Evolutionary conservation across 2,113 vertebrate species (phyloP), one percentile per base, ranked within the genome.

Genomic region (Crocuta crocuta): DNA sequence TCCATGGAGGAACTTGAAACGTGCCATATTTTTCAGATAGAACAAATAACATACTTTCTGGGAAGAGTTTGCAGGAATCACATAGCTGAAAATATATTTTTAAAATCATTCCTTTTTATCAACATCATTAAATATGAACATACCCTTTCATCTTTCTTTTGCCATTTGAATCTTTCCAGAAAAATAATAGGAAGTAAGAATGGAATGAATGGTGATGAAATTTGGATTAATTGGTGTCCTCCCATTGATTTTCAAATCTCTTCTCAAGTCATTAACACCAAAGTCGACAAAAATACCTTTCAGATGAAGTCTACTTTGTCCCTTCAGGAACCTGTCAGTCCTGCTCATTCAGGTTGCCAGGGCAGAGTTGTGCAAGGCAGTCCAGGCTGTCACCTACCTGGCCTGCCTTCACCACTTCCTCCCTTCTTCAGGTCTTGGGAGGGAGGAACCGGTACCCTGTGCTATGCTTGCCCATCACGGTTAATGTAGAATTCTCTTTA

Each of bases 271-370:
- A 66, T 95, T 90, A 96, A 92, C 70, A 96, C 39, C 53, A 43
- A 63, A 96, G 88, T 97, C 93, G 96, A 97, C 86, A 95, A 73
- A 97, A 96, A 79, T 94, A 43, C 80, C 68, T 95, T 93, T 93
- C 87, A 87, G 74, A 92, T 89, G 58, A 73, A 65, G 92, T 79
- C 58, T 97, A n/a, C 92, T 88, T 94, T 96, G 90, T 97, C 84
- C n/a, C 84, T 91, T 95, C 35, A 31, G 93, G 91, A 98, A 97
- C 98, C 96, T 97, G 97, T 97, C 85, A 86, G 43, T 96, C 96
- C 82, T 97, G 97, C 97, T 98, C 85, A 82, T 97, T 86, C 53
- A 97, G 35, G 81, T 96, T 96, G 65, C 33, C 65, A 89, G 92
- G 80, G 80, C 85, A 58, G 84, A 78, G 43, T 70, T 97, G 76